These are phyloP conservation scores for Pristionchus exspectatus DNA, from an alignment of 2,888 invertebrate species.

Conservation along the genomic window DNA sequence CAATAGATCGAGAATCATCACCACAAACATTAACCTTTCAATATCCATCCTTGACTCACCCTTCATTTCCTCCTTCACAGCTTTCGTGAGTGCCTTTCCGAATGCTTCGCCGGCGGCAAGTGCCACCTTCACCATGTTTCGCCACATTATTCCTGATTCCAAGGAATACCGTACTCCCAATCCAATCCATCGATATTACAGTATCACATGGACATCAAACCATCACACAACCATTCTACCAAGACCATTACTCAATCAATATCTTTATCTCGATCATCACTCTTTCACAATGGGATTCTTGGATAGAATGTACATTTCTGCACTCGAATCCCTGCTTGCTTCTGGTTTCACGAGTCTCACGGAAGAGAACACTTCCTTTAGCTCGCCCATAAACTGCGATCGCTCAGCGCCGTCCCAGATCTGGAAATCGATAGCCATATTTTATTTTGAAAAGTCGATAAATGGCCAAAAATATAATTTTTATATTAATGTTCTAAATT, in stretches of 20 bases:
- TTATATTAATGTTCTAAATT: no score
- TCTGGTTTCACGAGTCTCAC: constrained; percentile 76
- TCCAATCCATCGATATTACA: background rate
- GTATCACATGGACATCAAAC: constrained; percentile 21
- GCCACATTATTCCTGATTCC: constrained; percentile 46
- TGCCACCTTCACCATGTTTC: constrained; percentile 59
- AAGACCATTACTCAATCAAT: background rate
- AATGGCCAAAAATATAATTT: background rate
- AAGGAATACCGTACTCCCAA: background rate
- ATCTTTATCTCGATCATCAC: background rate
- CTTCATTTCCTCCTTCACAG: constrained; percentile 73
- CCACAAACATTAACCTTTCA: background rate
- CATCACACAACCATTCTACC: background rate
- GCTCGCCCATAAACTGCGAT: constrained; percentile 66
- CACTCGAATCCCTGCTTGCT: constrained; percentile 76
- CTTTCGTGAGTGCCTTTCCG: constrained; percentile 74
- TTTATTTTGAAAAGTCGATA: background rate
- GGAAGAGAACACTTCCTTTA: constrained; percentile 65
- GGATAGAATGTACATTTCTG: constrained; percentile 75
- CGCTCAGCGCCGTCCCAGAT: constrained; percentile 76
- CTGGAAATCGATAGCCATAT: constrained; percentile 57
- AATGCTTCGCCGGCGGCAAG: constrained; percentile 76
- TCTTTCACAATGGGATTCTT: constrained; percentile 45
- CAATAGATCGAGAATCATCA: background rate
- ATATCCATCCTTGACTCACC: constrained; percentile 62